Evolutionary conservation across 2,113 vertebrate genomes (phyloP), one percentile per base, ranked within the genome.

Genomic region (Gymnarchus niloticus): DNA sequence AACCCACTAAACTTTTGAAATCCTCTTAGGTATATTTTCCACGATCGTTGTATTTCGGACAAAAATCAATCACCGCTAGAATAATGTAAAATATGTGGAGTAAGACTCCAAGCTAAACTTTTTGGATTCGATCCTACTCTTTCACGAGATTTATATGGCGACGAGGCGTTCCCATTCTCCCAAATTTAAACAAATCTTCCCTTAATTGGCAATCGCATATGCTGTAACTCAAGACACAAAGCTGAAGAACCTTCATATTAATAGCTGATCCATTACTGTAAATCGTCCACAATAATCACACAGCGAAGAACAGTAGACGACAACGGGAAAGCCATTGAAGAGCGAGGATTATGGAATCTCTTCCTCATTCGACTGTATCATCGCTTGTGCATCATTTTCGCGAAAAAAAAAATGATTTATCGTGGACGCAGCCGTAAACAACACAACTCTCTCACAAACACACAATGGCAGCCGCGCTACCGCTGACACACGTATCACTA

Each of bases 401-500:
- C 87, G 93, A 91, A 93, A 93, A 92, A 93, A 95, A 93, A 92
- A 93, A 95, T 98, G 97, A 98, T 98, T 97, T 97, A 98, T 97
- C 95, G 92, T 87, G 93, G 94, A 92, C 94, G 91, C 88, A 89
- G 91, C 94, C 93, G 95, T 97, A 97, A 97, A 98, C 97, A 98
- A 96, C 96, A 95, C 95, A 95, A 94, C 95, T 96, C 93, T 91
- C 95, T 95, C 95, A 94, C 96, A 96, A 96, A 96, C 94, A 88
- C 95, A 95, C 96, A 97, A 97, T 95, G 96, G 96, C 96, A 95
- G 94, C 92, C 92, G 94, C 93, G 56, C 93, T 91, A 95, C 94
- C 93, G 94, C 95, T 98, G 97, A 97, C 97, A 97, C 94, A 93
- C 95, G 95, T 93, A 96, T 97, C 96, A 96, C 95, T 94, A 98